Base-by-base conservation (phyloP, 2,797 vertebrate species). In the Enteromius viviparus region DNA sequence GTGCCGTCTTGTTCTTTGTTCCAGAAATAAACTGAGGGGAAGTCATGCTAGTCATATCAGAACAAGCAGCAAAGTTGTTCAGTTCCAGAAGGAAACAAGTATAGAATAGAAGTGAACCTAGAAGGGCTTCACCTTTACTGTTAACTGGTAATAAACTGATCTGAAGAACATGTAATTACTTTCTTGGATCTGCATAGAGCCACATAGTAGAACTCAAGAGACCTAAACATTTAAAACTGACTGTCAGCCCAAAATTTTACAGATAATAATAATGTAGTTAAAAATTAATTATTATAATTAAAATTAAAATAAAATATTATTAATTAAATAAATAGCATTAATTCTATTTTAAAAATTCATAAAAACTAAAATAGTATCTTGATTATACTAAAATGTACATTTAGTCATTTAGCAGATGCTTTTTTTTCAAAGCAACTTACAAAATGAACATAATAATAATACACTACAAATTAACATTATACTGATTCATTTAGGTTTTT, bases 21-120 rank as follows among this genome's bases (percentile, higher is more conserved):
- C 23, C 37, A 45, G 45, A 80, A 80, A 47, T 71, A 32, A 62
- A 60, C 40, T 4, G 6, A 58, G 40, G 72, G 79, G 79, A 81
- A 81, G 79, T 81, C 40, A 60, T 6, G 23, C 6, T 6, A 71
- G 40, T 34, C 34, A 37, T 51, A 17, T 37, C 37, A 68, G 64
- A 37, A 53, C 47, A 5, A 76, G 12, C 72, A 40, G n/a, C 19
- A 37, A 23, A 42, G 75, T 17, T 10, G 19, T 5, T 1, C 51
- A 58, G 15, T 42, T 29, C 40, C 15, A 65, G 51, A 15, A 23
- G 49, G 21, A 75, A 75, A 74, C 9, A 34, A 49, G 45, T 47
- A 47, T 47, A 26, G 69, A 71, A 19, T 19, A 53, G 51, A 60
- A 17, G 69, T 7, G 42, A 17, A 3, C 45, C 40, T 34, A 34